Evolutionary conservation across 2,797 vertebrate species (phyloP).

Genomic region (Sarcophilus harrisii): DNA sequence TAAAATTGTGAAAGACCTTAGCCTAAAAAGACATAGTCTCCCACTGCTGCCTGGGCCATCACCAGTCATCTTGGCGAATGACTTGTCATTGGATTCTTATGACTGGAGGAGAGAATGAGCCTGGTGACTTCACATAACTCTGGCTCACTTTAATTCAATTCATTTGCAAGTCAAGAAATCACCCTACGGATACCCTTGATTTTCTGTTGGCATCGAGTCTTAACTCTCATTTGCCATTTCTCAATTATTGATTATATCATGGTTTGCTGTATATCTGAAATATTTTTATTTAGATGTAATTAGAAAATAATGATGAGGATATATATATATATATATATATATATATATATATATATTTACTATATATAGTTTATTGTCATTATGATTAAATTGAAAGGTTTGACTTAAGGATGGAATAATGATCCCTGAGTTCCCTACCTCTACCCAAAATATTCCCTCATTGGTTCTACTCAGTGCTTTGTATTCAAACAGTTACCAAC

Average conservation of each 20-base stretch:
- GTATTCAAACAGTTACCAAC: neutral
- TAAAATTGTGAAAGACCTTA: neutral
- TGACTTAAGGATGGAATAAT: neutral
- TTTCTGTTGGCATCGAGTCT: neutral
- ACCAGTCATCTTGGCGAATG: too few relatives aligned
- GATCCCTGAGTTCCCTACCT: neutral
- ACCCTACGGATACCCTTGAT: neutral
- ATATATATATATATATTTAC: neutral
- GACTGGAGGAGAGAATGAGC: neutral
- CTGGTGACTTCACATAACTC: neutral
- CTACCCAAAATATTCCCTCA: neutral
- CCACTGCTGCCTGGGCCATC: neutral
- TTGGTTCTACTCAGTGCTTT: neutral
- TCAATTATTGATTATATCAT: neutral
- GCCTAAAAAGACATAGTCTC: neutral
- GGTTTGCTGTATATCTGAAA: neutral
- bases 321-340: neutral
- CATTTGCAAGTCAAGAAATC: neutral
- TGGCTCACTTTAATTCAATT: neutral
- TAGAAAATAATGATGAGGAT: neutral
- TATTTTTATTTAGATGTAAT: neutral
- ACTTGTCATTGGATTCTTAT: neutral
- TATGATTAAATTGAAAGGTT: neutral
- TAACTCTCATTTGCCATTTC: neutral
- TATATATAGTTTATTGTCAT: neutral